These are phyloP conservation scores for Gulo gulo DNA, from an alignment of 2,113 vertebrate species.

Conservation along the genomic window DNA sequence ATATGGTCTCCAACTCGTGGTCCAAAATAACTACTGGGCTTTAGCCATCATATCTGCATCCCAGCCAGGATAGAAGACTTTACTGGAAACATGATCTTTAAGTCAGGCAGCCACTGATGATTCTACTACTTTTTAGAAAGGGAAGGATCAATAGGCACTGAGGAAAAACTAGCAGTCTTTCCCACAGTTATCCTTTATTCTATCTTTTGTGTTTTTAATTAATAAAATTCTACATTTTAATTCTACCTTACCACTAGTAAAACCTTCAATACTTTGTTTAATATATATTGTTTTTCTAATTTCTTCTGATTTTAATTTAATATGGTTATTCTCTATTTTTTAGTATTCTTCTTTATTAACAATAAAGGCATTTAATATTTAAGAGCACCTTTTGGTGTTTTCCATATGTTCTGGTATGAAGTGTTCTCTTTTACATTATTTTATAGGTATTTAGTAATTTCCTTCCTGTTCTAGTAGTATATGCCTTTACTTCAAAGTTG, in stretches of 20 bases:
- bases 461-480: not conserved
- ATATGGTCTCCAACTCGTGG: not conserved
- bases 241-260: not conserved
- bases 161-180: not conserved
- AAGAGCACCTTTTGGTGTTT: not conserved
- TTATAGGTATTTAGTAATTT: not conserved
- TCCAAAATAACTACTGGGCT: not conserved
- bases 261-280: not conserved
- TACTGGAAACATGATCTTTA: not conserved
- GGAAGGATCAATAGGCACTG: not conserved
- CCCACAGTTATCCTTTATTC: not conserved
- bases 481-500: not conserved
- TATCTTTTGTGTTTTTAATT: not conserved
- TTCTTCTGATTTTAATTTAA: not conserved
- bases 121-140: not conserved
- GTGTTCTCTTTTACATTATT: not conserved
- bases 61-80: not conserved
- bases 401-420: not conserved
- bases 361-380: not conserved
- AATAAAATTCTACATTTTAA: not conserved
- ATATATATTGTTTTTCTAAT: not conserved
- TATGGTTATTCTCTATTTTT: not conserved
- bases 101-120: not conserved
- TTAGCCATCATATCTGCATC: not conserved
- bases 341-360: not conserved